Conservation (phyloP, 2,888 invertebrate genomes). For the Alsophila aescularia region DNA sequence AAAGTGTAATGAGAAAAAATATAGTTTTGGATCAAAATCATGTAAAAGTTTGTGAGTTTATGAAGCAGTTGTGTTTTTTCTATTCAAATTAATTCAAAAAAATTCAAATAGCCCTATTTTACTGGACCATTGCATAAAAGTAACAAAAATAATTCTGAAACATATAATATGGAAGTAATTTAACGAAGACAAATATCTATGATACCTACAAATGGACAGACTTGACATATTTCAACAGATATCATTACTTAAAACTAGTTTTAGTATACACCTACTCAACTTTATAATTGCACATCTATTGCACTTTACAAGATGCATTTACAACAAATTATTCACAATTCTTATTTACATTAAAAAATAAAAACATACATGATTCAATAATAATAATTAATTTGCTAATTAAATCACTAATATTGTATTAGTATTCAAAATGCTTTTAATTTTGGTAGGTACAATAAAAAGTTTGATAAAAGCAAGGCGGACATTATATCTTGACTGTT, state of each 20-base stretch:
- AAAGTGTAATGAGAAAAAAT: too few species aligned
- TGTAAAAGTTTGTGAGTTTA: too few species aligned
- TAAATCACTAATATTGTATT: constrained; percentile 1
- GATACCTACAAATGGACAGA: constrained; percentile 74
- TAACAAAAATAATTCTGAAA: background rate
- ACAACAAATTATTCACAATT: constrained; percentile 81
- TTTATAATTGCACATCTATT: constrained; percentile 81
- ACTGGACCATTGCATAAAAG: too few species aligned
- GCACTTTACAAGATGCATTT: constrained; percentile 83
- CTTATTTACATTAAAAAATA: constrained; percentile 60
- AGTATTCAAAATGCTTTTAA: constrained; percentile 5
- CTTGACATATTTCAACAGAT: constrained; percentile 72
- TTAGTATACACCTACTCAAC: constrained; percentile 81
- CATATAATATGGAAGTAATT: constrained; percentile 29
- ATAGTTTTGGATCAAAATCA: too few species aligned
- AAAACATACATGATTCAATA: constrained; percentile 11
- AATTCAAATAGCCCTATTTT: too few species aligned
- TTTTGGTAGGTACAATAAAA: constrained; percentile 4
- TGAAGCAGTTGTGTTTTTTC: too few species aligned
- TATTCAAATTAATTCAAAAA: too few species aligned
- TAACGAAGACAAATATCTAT: constrained; percentile 48
- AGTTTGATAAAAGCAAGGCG: constrained; percentile 22
- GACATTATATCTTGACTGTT: constrained; percentile 6
- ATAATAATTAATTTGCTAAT: constrained; percentile 19
- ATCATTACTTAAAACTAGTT: constrained; percentile 57